Conservation (phyloP, 2,113 vertebrate genomes). For the Heterocephalus glaber region DNA sequence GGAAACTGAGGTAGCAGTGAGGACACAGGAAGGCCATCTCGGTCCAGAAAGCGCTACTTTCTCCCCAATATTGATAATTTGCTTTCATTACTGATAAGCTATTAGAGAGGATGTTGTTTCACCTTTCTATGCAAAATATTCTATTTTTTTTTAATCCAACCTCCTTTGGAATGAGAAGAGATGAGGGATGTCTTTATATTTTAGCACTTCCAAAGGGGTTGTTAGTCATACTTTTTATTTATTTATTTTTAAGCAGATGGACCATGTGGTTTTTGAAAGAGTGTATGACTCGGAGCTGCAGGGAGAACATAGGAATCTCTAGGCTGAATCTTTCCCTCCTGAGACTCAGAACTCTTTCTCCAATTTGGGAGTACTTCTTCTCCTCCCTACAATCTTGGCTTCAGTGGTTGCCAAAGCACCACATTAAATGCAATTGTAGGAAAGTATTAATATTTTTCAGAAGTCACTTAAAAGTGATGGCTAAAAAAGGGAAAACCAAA, state of each 20-base stretch:
- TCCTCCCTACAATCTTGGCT: neutral
- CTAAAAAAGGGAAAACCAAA: neutral
- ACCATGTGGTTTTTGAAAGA: slow-evolving; percentile 46
- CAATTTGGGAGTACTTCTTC: neutral
- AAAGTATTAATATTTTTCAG: slow-evolving; percentile 35
- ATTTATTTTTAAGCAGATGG: neutral
- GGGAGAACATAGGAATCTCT: neutral
- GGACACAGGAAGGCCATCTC: neutral
- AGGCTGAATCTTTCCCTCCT: neutral
- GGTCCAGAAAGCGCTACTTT: neutral
- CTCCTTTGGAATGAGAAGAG: neutral
- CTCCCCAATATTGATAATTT: neutral
- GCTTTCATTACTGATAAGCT: neutral
- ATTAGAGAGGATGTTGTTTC: neutral
- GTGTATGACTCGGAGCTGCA: slow-evolving; percentile 41
- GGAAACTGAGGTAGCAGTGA: neutral
- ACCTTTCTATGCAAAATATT: neutral
- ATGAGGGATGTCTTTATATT: neutral
- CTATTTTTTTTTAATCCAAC: slow-evolving; percentile 35
- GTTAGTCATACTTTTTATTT: neutral
- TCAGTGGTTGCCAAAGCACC: neutral
- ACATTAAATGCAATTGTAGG: neutral
- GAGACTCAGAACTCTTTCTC: neutral
- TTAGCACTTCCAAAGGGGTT: neutral
- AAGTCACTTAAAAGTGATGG: neutral